These are phyloP conservation scores for Cassiopea xamachana DNA, from an alignment of 30 jellyfish, hydroid and myxozoan genomes.

Conservation along the genomic window DNA sequence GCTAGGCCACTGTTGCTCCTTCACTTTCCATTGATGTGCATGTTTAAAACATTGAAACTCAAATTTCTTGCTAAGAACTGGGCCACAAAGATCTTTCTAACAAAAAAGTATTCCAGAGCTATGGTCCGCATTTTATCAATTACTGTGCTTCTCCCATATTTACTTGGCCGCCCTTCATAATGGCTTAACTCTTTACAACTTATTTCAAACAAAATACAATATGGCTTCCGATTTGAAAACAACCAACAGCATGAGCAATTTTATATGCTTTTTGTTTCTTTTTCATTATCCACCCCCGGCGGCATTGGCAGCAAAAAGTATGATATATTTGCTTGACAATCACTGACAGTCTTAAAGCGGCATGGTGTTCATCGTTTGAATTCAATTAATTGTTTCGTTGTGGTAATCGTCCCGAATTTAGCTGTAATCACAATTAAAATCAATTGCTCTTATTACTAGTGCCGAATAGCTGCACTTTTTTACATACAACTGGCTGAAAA, in stretches of 20 bases:
- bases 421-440: conserved; percentile 10
- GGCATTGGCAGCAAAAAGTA: conserved; percentile 23
- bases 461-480: not conserved
- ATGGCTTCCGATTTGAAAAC: conserved; percentile 32
- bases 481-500: not conserved
- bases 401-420: conserved; percentile 15
- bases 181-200: not conserved
- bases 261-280: conserved; percentile 19
- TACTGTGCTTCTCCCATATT: not conserved
- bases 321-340: conserved; percentile 14
- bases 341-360: not conserved
- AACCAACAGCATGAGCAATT: conserved; percentile 33
- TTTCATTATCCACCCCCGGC: conserved; percentile 7
- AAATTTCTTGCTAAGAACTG: no score
- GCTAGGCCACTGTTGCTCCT: no score
- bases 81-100: no score
- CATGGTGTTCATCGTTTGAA: not conserved
- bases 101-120: not conserved
- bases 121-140: not conserved
- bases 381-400: conserved; percentile 15
- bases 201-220: not conserved
- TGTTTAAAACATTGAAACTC: no score
- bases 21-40: no score
- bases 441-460: not conserved
- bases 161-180: not conserved